Evolutionary conservation across 2,113 vertebrate species (phyloP).

Genomic region (Protobothrops mucrosquamatus): DNA sequence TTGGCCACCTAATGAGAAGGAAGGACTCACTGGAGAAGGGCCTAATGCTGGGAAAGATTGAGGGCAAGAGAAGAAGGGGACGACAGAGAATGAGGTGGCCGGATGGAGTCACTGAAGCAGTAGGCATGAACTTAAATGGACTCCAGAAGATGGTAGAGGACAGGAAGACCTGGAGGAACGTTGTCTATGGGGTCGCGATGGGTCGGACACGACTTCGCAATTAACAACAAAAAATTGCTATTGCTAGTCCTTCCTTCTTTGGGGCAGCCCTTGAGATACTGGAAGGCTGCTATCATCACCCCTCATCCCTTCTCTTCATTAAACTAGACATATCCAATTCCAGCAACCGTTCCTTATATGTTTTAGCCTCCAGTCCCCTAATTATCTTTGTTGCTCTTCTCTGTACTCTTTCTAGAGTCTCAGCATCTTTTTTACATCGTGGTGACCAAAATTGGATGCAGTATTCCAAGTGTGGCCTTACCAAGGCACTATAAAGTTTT

Average conservation of each 20-base stretch:
- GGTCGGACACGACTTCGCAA: too few species aligned
- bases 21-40: too few species aligned
- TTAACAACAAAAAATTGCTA: too few species aligned
- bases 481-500: neutral
- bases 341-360: neutral
- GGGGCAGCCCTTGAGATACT: neutral
- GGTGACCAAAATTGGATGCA: neutral
- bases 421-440: neutral
- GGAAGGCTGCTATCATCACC: neutral
- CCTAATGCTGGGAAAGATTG: too few species aligned
- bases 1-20: too few species aligned
- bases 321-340: neutral
- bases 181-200: too few species aligned
- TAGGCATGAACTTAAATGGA: too few species aligned
- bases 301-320: neutral
- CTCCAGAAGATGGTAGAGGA: too few species aligned
- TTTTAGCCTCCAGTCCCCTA: neutral
- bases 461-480: neutral
- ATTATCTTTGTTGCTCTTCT: neutral
- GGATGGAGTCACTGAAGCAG: too few species aligned
- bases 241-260: neutral
- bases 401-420: neutral
- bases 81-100: too few species aligned
- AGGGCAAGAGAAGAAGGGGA: too few species aligned
- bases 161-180: too few species aligned